Base-by-base conservation (phyloP, 35 echinoderm and acorn worm genomes). In the Diadema setosum region DNA sequence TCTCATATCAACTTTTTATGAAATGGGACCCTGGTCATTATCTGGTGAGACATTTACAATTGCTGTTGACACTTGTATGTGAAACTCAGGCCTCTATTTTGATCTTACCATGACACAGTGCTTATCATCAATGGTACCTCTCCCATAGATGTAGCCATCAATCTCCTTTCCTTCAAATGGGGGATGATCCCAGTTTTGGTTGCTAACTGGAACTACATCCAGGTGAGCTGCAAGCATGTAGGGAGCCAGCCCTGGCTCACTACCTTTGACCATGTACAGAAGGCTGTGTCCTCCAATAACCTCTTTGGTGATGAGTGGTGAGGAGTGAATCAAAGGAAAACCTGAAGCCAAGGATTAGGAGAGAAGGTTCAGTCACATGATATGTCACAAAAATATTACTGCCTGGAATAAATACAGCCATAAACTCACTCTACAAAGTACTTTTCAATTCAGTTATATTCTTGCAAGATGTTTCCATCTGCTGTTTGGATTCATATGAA, bases 111-210 rank as follows among this genome's bases (percentile, higher is more conserved):
- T 87, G 2, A 99, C 43, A 70, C 78, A 42, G 24, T 99, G 93
- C 87, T 99, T 99, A 82, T 94, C 86, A 58, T 99, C 96, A 70
- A 99, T 92, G 5, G 96, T 95, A 26, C 96, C 96, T 78, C 96
- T 82, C 11, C 96, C 96, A 87, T 99, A 99, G 23, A 99, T 90
- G 58, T 58, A 99, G 3, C 93, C 96, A 87, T 99, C 90, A 16
- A 86, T 82, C 27, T 88, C 81, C 56, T 61, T 50, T 21, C 89
- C 96, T 46, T 94, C 92, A 80, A 99, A 99, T 34, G 96, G 89
- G 40, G 96, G 96, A 25, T 88, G 85, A 0, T 94, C 86, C 96
- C 96, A 99, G 25, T 69, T 46, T 17, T 94, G 86, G 18, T 89
- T 86, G 6, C 90, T 88, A 11, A 99, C 96, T 16, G 96, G 96